Evolutionary conservation across 1,140 invertebrate genomes (phyloP).

Genomic region (Caenorhabditis latens): DNA sequence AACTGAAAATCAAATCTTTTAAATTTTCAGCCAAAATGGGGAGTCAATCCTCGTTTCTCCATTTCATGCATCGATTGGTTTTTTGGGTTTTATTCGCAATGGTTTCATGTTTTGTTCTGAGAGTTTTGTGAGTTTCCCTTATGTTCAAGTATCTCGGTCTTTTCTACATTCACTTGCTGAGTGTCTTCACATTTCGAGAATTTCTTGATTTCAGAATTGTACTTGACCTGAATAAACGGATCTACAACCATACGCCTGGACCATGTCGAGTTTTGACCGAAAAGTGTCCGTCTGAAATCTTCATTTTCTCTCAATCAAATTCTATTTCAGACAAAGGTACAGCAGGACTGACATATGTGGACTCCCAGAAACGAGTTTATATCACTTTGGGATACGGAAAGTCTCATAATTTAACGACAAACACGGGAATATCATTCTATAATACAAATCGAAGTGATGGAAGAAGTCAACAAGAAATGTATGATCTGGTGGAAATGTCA

Average conservation of each 20-base stretch:
- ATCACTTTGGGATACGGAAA: constrained; percentile 32
- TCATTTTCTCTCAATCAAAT: not conserved
- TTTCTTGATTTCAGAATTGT: constrained; percentile 38
- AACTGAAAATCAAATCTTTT: not conserved
- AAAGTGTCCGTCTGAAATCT: not conserved
- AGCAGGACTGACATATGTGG: not conserved
- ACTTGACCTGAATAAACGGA: constrained; percentile 31
- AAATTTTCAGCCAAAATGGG: not conserved
- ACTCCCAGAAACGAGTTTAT: constrained; percentile 36
- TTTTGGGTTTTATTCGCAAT: constrained; percentile 20
- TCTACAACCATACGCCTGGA: constrained; percentile 53
- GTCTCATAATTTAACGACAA: constrained; percentile 13
- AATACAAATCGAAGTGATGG: constrained; percentile 33
- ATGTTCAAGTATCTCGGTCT: too few relatives aligned
- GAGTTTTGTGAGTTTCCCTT: constrained; percentile 1
- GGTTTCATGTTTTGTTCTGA: constrained; percentile 14
- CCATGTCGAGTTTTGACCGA: constrained; percentile 48
- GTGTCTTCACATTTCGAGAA: not conserved
- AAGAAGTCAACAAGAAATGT: constrained; percentile 30
- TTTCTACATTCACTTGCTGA: too few relatives aligned
- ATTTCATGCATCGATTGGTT: constrained; percentile 36
- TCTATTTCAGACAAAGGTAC: constrained; percentile 40
- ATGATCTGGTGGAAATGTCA: constrained; percentile 35
- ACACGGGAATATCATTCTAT: constrained; percentile 24
- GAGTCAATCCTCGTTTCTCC: not conserved